These are phyloP conservation scores for Cataglyphis altisquamis DNA, from an alignment of 2,888 invertebrate species.

Conservation along the genomic window DNA sequence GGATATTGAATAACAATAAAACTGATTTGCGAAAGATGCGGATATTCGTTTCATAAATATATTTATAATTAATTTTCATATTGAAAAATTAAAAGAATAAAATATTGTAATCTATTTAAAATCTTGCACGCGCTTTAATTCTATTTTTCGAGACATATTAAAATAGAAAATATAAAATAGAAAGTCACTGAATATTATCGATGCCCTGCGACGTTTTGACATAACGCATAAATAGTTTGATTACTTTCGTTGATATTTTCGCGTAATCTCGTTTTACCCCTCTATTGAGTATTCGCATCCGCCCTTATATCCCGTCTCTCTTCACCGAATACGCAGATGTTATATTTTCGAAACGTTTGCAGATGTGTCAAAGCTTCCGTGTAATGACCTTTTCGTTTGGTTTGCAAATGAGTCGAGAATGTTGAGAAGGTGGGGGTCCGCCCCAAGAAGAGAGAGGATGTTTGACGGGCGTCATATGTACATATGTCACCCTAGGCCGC, in stretches of 20 bases:
- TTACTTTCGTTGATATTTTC: neutral
- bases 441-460: conserved; percentile 54
- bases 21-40: neutral
- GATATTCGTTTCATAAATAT: neutral
- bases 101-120: neutral
- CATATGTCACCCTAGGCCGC: conserved; percentile 71
- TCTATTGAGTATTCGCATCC: conserved; percentile 21
- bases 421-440: conserved; percentile 7
- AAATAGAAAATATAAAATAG: neutral
- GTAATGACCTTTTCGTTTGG: conserved; percentile 72
- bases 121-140: neutral
- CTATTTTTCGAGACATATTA: neutral
- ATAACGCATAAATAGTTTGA: neutral
- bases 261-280: neutral
- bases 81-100: neutral
- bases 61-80: neutral
- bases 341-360: conserved; percentile 54
- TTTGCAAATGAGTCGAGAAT: conserved; percentile 72
- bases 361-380: conserved; percentile 65
- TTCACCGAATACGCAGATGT: conserved; percentile 54
- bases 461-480: conserved; percentile 74
- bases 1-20: neutral
- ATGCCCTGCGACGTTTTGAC: neutral
- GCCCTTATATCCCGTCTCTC: neutral
- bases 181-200: neutral